Evolutionary conservation across 2,113 vertebrate genomes (phyloP).

Genomic region (Trogon surrucura): DNA sequence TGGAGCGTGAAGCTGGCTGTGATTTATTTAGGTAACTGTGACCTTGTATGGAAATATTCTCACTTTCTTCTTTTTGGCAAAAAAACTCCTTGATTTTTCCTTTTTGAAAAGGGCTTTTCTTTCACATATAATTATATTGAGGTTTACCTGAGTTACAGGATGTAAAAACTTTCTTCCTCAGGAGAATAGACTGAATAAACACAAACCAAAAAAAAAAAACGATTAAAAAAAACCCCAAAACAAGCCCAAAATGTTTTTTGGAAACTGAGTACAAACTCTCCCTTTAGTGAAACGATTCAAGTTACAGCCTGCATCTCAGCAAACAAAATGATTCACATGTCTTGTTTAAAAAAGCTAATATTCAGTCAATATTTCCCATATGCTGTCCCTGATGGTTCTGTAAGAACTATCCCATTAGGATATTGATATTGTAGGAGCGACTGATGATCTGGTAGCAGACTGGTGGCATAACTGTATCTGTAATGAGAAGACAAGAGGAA

Average conservation of each 20-base stretch:
- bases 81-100: neutral
- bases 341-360: neutral
- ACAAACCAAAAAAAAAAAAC: neutral
- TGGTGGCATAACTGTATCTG: neutral
- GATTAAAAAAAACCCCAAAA: neutral
- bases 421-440: neutral
- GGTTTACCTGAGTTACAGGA: constrained; percentile 3
- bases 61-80: constrained; percentile 17
- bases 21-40: constrained; percentile 69
- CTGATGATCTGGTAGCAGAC: neutral
- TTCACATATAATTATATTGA: constrained; percentile 30
- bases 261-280: neutral
- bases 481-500: neutral
- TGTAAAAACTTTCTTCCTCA: neutral
- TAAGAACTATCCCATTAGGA: neutral
- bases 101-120: neutral
- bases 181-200: neutral
- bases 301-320: neutral
- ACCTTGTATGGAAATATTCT: constrained; percentile 56
- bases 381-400: neutral
- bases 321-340: neutral
- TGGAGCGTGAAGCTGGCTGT: constrained; percentile 51
- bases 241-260: neutral
- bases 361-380: neutral
- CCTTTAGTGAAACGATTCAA: neutral